phyloP scores from a whole-genome alignment of 2,797 vertebrate species.

The Pampus argenteus region DNA sequence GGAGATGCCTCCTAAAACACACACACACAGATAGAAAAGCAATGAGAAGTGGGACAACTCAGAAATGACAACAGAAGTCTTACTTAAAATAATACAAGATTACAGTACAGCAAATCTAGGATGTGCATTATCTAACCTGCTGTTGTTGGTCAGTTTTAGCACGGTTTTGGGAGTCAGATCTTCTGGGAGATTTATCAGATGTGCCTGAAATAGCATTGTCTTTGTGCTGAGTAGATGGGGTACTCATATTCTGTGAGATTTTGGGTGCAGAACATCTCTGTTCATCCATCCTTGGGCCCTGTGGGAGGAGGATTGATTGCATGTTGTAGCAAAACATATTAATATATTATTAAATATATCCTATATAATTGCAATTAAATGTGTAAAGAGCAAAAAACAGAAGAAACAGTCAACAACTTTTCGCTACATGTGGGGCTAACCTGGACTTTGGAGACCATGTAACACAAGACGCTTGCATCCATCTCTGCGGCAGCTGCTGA shows the following conservation, averaged over 20 bases:
- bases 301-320: not conserved
- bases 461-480: conserved; percentile 70
- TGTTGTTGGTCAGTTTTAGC: conserved; percentile 30
- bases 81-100: conserved; percentile 8
- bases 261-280: conserved; percentile 81
- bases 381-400: not conserved
- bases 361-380: conserved; percentile 1
- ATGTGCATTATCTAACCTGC: conserved; percentile 53
- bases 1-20: conserved; percentile 44
- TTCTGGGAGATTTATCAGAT: conserved; percentile 48
- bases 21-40: conserved; percentile 17
- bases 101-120: not conserved
- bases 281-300: conserved; percentile 85
- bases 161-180: conserved; percentile 65
- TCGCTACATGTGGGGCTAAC: conserved; percentile 42
- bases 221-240: conserved; percentile 55
- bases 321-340: conserved; percentile 4
- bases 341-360: not conserved
- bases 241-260: conserved; percentile 55
- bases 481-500: conserved; percentile 59
- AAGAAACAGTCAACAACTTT: not conserved
- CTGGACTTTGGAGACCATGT: conserved; percentile 80
- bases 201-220: conserved; percentile 26
- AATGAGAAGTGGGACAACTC: not conserved
- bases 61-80: not conserved